Base-by-base conservation (phyloP, 2,797 vertebrate species). In the Gorsachius magnificus region DNA sequence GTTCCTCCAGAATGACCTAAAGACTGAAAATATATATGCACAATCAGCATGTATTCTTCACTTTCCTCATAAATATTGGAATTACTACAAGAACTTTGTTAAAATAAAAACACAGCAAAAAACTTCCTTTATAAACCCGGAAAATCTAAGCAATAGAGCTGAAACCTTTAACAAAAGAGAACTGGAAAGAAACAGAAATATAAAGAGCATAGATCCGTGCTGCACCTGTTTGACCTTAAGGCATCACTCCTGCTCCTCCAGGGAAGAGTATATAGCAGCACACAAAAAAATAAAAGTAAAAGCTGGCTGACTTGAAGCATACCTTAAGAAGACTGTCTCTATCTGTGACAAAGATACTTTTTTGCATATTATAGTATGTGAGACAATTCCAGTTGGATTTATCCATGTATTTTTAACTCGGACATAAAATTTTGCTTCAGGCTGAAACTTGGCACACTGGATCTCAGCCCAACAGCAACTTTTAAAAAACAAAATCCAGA, bases 331-430 rank as follows among this genome's bases (percentile, higher is more conserved):
- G 64, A 83, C 57, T 86, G 38, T 95, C 69, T 93, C 68, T 79
- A 79, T 92, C 78, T 95, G 75, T 93, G 92, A 93, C 58, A 97
- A 95, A 97, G 63, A 94, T 93, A 72, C 87, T 96, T 94, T 97
- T 97, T 96, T 97, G 92, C 92, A 96, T 97, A 97, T 96, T 97
- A 94, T 97, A 97, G 96, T 97, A 94, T 46, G 88, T 84, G 86
- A 97, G 94, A 96, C 87, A 91, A 93, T 96, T 97, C 95, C 92
- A 96, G 87, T 88, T 97, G 96, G 84, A 96, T 96, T 95, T 97
- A 95, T 93, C 97, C 43, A 29, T 92, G 70, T 97, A 97, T 97
- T 98, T 97, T 97, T 97, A 97, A 97, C 91, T 97, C 83, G 86
- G 84, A 60, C 26, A 31, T 95, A 97, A 94, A 95, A 95, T 96